A percentile compares a stretch with the other conserved stretches of the same genome.
phyloP scores from a whole-genome alignment of 1,140 invertebrate genomes.

The Caenorhabditis brenneri region DNA sequence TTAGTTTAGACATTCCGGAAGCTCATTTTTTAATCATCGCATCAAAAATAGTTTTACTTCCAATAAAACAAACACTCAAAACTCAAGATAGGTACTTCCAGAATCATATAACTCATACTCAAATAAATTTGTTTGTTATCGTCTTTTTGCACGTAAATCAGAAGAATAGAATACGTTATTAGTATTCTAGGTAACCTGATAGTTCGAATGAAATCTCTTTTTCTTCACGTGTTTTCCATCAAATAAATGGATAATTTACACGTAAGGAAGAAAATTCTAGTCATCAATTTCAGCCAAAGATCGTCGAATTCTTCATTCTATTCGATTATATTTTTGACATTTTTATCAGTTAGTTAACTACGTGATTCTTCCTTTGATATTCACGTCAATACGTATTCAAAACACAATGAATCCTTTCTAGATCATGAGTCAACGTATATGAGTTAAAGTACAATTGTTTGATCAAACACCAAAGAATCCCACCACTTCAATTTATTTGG shows the following conservation, averaged over 20 bases:
- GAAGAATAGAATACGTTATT: too few species aligned
- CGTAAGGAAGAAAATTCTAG: neutral
- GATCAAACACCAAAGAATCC: neutral
- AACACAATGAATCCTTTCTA: conserved; percentile 11
- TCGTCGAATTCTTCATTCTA: neutral
- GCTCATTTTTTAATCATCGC: too few species aligned
- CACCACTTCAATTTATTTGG: neutral
- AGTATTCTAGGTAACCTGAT: neutral
- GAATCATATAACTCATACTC: too few species aligned
- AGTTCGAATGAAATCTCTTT: neutral
- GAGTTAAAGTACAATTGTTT: neutral
- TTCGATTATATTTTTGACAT: neutral
- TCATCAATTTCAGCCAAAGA: neutral
- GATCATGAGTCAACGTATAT: neutral
- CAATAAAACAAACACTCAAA: too few species aligned
- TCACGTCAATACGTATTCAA: conserved; percentile 4
- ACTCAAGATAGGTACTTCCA: too few species aligned
- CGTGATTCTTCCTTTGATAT: neutral
- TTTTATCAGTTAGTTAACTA: neutral
- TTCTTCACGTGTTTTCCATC: neutral
- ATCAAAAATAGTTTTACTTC: too few species aligned
- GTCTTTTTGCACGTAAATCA: too few species aligned
- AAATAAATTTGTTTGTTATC: too few species aligned
- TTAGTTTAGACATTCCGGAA: too few species aligned
- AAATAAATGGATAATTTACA: neutral